Conservation (phyloP, 2,888 invertebrate genomes). For the Synergus itoensis region DNA sequence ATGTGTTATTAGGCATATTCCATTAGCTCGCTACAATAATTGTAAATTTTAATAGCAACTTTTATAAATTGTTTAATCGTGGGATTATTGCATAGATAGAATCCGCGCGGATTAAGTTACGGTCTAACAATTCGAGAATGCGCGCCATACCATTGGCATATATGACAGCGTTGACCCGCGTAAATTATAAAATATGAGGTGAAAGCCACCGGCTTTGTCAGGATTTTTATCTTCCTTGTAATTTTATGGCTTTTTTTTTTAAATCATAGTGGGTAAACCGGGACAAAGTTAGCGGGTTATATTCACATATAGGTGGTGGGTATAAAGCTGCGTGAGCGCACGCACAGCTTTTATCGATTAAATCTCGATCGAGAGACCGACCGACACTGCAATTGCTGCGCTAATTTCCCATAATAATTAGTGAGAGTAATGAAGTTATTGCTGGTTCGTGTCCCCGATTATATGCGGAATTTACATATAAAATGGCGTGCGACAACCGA, state of each 20-base stretch:
- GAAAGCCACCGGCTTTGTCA: neutral
- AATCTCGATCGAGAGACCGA: constrained; percentile 64
- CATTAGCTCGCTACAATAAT: constrained; percentile 33
- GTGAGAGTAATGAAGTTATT: constrained; percentile 71
- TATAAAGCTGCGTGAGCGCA: constrained; percentile 1
- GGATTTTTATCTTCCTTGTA: neutral
- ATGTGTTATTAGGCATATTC: constrained; percentile 37
- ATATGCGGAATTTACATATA: constrained; percentile 68
- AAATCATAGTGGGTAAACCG: neutral
- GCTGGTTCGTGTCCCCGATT: constrained; percentile 70
- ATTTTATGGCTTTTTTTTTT: neutral
- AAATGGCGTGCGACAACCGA: constrained; percentile 63
- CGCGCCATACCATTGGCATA: neutral
- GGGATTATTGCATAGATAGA: constrained; percentile 31
- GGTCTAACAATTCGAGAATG: constrained; percentile 37
- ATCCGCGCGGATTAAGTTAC: constrained; percentile 24
- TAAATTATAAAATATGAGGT: constrained; percentile 8
- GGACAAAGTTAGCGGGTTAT: neutral
- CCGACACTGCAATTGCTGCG: constrained; percentile 64
- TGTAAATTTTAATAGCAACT: constrained; percentile 38
- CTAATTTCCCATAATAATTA: constrained; percentile 70
- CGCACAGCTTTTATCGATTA: constrained; percentile 60
- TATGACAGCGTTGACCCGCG: constrained; percentile 13
- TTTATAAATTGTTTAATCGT: constrained; percentile 39
- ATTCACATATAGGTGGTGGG: neutral